Percentiles rank a stretch among this genome's conserved stretches.
These are phyloP conservation scores for Balanococcus diminutus DNA, from an alignment of 2,888 invertebrate genomes.

Conservation along the genomic window DNA sequence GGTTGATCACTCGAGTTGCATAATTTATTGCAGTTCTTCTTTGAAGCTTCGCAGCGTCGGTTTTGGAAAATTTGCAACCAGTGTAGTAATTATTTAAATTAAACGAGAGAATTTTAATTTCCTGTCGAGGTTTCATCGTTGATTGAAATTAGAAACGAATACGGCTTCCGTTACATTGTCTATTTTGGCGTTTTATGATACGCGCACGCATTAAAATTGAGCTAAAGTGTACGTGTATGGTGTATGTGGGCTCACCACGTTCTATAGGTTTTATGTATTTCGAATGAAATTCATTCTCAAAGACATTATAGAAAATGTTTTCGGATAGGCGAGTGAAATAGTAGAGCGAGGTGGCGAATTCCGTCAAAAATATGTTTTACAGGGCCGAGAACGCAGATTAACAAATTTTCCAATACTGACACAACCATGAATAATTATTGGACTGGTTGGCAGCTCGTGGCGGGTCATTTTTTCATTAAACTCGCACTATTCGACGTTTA, in stretches of 20 bases:
- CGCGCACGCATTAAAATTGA: background rate
- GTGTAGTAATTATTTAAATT: slow-evolving; percentile 29
- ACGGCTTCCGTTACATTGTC: slow-evolving; percentile 31
- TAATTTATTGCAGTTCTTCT: slow-evolving; percentile 23
- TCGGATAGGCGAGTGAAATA: slow-evolving; percentile 1
- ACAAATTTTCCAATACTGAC: slow-evolving; percentile 22
- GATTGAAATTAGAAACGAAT: slow-evolving; percentile 41
- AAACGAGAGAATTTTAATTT: slow-evolving; percentile 36
- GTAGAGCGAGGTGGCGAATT: background rate
- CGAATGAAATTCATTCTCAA: slow-evolving; percentile 29
- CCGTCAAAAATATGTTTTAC: slow-evolving; percentile 23
- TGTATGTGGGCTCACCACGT: background rate
- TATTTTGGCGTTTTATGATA: slow-evolving; percentile 18
- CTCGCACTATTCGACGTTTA: slow-evolving; percentile 36
- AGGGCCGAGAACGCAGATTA: background rate
- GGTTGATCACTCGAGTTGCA: slow-evolving; percentile 6
- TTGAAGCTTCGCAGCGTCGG: background rate
- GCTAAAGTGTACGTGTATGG: background rate
- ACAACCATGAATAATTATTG: slow-evolving; percentile 29
- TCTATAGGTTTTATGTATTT: background rate
- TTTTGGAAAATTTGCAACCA: background rate
- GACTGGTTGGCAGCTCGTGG: slow-evolving; percentile 20
- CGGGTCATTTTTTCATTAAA: slow-evolving; percentile 37
- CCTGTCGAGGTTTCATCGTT: slow-evolving; percentile 25
- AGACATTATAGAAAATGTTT: slow-evolving; percentile 1